phyloP scores from a whole-genome alignment of 2,888 invertebrate genomes.

The Cerastis leucographa region DNA sequence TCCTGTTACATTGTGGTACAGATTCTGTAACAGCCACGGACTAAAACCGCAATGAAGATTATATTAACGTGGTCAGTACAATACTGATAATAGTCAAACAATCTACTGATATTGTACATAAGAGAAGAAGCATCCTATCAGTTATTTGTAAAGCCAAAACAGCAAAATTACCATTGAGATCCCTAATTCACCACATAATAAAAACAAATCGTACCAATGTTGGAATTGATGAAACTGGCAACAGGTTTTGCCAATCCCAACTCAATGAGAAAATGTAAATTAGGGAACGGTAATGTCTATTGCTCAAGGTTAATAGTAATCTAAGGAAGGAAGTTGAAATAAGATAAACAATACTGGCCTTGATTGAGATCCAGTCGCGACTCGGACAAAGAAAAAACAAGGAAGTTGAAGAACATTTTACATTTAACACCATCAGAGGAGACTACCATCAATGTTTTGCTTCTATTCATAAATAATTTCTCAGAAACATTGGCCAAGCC shows the following conservation, averaged over 20 bases:
- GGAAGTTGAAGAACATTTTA: conserved; percentile 66
- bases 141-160: background rate
- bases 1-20: conserved; percentile 61
- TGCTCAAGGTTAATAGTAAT: conserved; percentile 55
- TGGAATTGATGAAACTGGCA: conserved; percentile 36
- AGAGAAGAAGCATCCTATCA: background rate
- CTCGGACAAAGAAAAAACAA: conserved; percentile 60
- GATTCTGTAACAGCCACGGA: conserved; percentile 31
- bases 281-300: conserved; percentile 52
- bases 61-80: background rate
- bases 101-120: background rate
- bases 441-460: conserved; percentile 55
- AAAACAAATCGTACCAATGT: conserved; percentile 34
- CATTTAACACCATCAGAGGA: conserved; percentile 41
- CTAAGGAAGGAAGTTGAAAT: conserved; percentile 70
- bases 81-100: background rate
- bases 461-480: conserved; percentile 60
- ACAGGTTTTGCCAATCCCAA: conserved; percentile 37
- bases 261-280: conserved; percentile 57
- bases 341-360: conserved; percentile 70
- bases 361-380: conserved; percentile 60
- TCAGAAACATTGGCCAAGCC: conserved; percentile 65
- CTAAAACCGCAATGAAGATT: background rate
- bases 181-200: conserved; percentile 19
- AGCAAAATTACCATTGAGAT: conserved; percentile 10